phyloP scores from a whole-genome alignment of 2,113 vertebrate genomes.

The Pseudopipra pipra region DNA sequence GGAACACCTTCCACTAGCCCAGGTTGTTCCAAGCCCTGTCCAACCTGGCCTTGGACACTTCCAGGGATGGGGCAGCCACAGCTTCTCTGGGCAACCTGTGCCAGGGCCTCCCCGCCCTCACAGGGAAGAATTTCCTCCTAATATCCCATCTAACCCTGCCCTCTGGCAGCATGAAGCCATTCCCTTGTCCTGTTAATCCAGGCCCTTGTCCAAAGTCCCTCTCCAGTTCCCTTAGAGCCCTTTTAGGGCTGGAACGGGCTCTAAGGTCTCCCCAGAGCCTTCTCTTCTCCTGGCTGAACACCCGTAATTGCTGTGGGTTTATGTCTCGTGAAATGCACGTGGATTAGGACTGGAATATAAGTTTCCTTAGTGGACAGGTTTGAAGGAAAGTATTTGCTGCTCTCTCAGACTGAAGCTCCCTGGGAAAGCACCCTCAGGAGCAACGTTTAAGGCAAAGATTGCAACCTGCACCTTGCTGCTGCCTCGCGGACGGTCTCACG shows the following conservation, averaged over 20 bases:
- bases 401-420: accelerated
- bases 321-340: not conserved
- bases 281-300: not conserved
- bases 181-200: not conserved
- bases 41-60: accelerated
- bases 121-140: not conserved
- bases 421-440: not conserved
- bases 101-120: not conserved
- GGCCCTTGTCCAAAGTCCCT: not conserved
- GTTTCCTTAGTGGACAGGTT: not conserved
- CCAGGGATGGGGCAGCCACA: not conserved
- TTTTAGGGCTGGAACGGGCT: not conserved
- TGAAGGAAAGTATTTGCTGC: not conserved
- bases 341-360: not conserved
- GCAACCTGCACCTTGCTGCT: not conserved
- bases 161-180: not conserved
- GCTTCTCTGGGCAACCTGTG: not conserved
- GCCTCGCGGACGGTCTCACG: accelerated
- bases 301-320: not conserved
- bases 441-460: not conserved
- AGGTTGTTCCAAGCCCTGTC: accelerated
- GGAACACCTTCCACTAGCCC: not conserved
- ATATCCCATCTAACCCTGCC: not conserved
- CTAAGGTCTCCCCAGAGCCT: not conserved
- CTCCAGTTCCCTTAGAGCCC: not conserved